Evolutionary conservation across 2,888 invertebrate species (phyloP).

Genomic region (Petrolisthes cinctipes): DNA sequence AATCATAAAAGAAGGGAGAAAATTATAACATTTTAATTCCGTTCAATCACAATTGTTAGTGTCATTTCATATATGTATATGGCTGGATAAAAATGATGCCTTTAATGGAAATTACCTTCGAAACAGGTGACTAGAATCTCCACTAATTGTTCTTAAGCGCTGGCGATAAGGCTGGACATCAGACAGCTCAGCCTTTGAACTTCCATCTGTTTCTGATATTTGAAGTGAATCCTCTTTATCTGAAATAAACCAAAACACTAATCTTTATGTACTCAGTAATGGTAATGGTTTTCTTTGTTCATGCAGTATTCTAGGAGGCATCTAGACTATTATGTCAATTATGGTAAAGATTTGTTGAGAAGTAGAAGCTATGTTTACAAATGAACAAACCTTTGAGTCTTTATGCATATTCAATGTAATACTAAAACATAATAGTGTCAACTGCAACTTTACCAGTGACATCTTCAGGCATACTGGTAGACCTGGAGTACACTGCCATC

Average conservation of each 20-base stretch:
- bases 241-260: conserved; percentile 12
- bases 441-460: not conserved
- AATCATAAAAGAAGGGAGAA: not conserved
- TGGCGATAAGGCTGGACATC: conserved; percentile 41
- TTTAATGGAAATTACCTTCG: conserved; percentile 17
- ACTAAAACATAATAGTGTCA: not conserved
- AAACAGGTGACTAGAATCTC: conserved; percentile 52
- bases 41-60: not conserved
- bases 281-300: not conserved
- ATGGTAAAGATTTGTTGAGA: too few species aligned
- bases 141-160: conserved; percentile 58
- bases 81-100: not conserved
- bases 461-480: conserved; percentile 30
- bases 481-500: conserved; percentile 26
- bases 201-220: not conserved
- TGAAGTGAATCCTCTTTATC: not conserved
- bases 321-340: not conserved
- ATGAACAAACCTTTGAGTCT: not conserved
- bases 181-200: conserved; percentile 13
- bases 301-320: not conserved
- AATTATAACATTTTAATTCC: not conserved
- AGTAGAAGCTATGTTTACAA: too few species aligned
- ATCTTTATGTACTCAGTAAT: not conserved
- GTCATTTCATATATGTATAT: not conserved
- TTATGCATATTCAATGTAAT: not conserved